A percentile compares a stretch with the other conserved stretches of the same genome.
Evolutionary conservation across 2,888 invertebrate species (phyloP).

Genomic region (Ametastegia equiseti): DNA sequence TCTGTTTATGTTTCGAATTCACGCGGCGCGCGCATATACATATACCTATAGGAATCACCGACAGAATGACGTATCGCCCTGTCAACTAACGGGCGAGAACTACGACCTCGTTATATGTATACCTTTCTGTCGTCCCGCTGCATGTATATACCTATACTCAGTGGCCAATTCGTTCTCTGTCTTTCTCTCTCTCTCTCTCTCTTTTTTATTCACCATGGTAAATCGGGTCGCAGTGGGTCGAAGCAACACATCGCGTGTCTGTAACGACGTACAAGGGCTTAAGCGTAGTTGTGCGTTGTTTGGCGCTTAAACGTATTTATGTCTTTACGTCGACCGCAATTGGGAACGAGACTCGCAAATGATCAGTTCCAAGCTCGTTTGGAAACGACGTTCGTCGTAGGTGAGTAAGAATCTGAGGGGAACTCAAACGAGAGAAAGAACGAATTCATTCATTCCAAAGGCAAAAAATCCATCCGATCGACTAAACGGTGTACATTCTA

Average conservation of each 20-base stretch:
- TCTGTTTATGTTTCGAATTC: background rate
- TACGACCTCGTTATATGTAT: slow-evolving; percentile 25
- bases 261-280: too few species aligned
- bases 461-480: background rate
- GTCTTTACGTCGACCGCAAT: too few species aligned
- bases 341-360: too few species aligned
- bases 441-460: background rate
- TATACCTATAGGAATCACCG: slow-evolving; percentile 7
- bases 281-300: too few species aligned
- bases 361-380: too few species aligned
- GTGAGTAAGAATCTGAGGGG: too few species aligned
- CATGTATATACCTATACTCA: background rate
- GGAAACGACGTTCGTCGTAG: too few species aligned
- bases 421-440: background rate
- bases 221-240: too few species aligned
- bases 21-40: background rate
- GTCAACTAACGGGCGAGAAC: background rate
- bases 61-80: background rate
- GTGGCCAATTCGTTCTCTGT: background rate
- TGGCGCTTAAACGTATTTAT: too few species aligned
- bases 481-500: background rate
- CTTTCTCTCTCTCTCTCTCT: background rate
- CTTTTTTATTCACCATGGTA: background rate
- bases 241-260: too few species aligned
- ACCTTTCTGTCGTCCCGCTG: background rate